Evolutionary conservation across 2,113 vertebrate species (phyloP).

Genomic region (Aptenodytes patagonicus): DNA sequence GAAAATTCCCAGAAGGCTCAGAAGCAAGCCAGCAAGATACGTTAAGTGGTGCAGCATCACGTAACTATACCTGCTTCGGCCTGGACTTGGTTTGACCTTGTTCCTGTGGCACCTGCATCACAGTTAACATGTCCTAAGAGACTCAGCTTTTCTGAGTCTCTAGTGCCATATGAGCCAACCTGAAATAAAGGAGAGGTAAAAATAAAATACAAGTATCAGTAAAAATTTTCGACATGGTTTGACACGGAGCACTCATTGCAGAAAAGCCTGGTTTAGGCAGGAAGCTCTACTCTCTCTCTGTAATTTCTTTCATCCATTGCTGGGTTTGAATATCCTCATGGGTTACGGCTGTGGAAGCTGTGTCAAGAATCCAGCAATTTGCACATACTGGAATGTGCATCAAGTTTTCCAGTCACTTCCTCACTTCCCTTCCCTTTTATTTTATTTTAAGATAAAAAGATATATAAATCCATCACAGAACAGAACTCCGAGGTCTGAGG

Average conservation of each 20-base stretch:
- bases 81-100: neutral
- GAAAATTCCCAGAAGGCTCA: neutral
- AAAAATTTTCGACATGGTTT: neutral
- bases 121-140: neutral
- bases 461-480: neutral
- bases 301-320: neutral
- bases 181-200: neutral
- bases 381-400: neutral
- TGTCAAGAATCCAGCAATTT: neutral
- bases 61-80: neutral
- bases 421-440: neutral
- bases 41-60: neutral
- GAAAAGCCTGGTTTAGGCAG: neutral
- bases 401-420: neutral
- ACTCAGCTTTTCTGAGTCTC: neutral
- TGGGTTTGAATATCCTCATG: neutral
- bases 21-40: neutral
- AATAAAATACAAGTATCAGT: neutral
- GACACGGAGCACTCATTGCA: neutral
- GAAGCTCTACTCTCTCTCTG: neutral
- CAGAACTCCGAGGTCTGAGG: neutral
- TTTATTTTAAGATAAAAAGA: neutral
- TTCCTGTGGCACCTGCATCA: neutral
- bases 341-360: neutral
- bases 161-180: neutral